Conservation (phyloP, 2,888 invertebrate species). For the Phasia obesa region DNA sequence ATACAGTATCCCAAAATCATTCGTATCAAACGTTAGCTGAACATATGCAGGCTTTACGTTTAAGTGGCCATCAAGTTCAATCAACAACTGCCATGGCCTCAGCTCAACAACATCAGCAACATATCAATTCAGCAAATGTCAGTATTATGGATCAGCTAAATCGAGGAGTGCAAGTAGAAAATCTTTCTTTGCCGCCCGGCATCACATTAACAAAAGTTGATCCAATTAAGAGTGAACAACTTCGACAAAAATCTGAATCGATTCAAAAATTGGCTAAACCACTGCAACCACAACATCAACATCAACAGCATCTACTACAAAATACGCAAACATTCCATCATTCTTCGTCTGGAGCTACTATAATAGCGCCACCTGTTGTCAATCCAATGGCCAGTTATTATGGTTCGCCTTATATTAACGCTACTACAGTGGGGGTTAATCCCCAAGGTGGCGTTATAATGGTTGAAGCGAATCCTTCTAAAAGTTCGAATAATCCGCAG, state of each 20-base stretch:
- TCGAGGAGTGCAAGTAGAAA: slow-evolving; percentile 84
- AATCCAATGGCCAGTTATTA: slow-evolving; percentile 73
- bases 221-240: slow-evolving; percentile 82
- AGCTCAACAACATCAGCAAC: slow-evolving; percentile 64
- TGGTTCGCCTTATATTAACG: slow-evolving; percentile 71
- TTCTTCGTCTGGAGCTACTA: slow-evolving; percentile 71
- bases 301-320: slow-evolving; percentile 38
- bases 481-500: slow-evolving; percentile 15
- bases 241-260: slow-evolving; percentile 81
- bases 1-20: slow-evolving; percentile 36
- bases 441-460: slow-evolving; percentile 80
- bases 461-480: slow-evolving; percentile 79
- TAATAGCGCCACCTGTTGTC: slow-evolving; percentile 73
- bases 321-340: slow-evolving; percentile 71
- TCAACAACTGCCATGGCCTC: slow-evolving; percentile 67
- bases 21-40: slow-evolving; percentile 61
- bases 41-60: slow-evolving; percentile 58
- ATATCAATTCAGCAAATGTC: slow-evolving; percentile 75
- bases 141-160: slow-evolving; percentile 83
- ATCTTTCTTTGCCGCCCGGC: slow-evolving; percentile 89
- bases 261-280: slow-evolving; percentile 80
- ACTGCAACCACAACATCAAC: slow-evolving; percentile 72
- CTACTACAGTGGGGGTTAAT: slow-evolving; percentile 75
- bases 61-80: slow-evolving; percentile 74
- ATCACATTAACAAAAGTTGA: slow-evolving; percentile 90